Evolutionary conservation across 1,140 invertebrate genomes (phyloP).

Genomic region (Phocides pigmalion): DNA sequence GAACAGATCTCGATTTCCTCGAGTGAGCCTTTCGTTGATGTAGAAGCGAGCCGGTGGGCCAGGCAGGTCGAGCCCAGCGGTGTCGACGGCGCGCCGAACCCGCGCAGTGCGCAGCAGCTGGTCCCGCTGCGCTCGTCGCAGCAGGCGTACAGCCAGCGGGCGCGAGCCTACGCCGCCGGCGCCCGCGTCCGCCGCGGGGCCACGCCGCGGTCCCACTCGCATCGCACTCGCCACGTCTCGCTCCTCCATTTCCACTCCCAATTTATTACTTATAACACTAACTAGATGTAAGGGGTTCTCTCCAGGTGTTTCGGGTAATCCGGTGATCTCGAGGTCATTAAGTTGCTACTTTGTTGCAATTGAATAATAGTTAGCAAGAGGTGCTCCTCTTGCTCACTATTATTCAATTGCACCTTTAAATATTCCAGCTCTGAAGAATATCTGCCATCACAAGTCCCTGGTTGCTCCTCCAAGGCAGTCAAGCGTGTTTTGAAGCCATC

Average conservation of each 20-base stretch:
- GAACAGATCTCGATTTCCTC: not conserved
- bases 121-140: not conserved
- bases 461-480: no score
- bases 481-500: no score
- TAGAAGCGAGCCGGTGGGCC: not conserved
- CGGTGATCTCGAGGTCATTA: not conserved
- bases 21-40: slow-evolving; percentile 12
- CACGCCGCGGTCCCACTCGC: not conserved
- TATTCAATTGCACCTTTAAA: no score
- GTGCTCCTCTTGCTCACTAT: no score
- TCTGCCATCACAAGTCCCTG: no score
- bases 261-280: not conserved
- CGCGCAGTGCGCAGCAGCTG: slow-evolving; percentile 21
- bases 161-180: not conserved
- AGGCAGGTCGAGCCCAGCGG: not conserved
- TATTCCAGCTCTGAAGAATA: no score
- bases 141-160: not conserved
- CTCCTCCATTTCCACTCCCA: not conserved
- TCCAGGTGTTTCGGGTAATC: not conserved
- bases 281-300: not conserved
- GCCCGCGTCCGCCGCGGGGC: not conserved
- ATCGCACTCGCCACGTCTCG: not conserved
- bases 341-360: no score
- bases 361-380: no score
- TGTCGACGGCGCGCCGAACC: slow-evolving; percentile 13